These are phyloP conservation scores for Alexandromys fortis DNA, from an alignment of 2,113 vertebrate genomes.

Conservation along the genomic window DNA sequence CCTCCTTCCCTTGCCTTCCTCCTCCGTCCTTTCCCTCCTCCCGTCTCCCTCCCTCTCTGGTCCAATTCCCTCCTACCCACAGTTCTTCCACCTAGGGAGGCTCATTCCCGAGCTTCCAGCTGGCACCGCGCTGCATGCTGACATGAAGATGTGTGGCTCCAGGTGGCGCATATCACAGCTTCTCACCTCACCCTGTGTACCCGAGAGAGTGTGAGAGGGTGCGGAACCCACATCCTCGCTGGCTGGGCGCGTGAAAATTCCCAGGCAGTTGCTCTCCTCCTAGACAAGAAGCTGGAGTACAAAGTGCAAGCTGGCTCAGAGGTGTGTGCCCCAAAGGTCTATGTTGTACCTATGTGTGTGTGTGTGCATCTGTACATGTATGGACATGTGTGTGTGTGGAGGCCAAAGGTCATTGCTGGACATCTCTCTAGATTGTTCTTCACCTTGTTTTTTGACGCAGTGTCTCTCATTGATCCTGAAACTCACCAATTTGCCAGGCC, in stretches of 20 bases:
- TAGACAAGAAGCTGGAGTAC: fast-evolving
- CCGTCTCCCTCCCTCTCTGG: background rate
- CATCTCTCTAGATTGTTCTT: background rate
- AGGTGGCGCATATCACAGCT: background rate
- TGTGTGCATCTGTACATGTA: background rate
- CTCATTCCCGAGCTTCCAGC: background rate
- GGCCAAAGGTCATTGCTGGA: background rate
- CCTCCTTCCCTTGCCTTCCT: background rate
- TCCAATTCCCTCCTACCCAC: background rate
- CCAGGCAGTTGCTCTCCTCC: background rate
- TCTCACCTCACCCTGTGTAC: background rate
- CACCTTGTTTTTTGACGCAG: background rate
- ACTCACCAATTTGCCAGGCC: background rate
- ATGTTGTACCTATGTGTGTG: background rate
- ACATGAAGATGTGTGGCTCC: fast-evolving
- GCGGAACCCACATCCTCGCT: fast-evolving
- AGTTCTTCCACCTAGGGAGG: background rate
- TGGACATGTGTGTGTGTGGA: background rate
- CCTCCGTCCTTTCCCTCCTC: background rate
- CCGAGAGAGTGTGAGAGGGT: no score
- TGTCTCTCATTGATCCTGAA: background rate
- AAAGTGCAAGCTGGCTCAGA: fast-evolving
- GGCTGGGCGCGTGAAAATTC: background rate
- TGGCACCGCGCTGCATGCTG: fast-evolving
- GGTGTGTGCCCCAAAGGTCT: background rate